Conservation (phyloP, 2,113 vertebrate species). For the human region DNA sequence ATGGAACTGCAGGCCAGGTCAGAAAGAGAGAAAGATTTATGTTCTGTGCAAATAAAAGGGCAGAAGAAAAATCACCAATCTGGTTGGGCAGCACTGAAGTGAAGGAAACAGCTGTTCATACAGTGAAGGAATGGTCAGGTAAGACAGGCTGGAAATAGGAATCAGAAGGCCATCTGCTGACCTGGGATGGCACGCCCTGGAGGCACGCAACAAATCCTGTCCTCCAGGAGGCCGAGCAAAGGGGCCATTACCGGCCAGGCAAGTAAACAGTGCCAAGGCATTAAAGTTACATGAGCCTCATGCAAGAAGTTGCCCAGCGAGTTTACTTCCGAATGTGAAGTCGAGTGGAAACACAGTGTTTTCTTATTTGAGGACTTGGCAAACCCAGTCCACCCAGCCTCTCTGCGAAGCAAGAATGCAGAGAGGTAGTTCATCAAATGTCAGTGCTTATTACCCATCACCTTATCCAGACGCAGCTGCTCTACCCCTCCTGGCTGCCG, state of each 20-base stretch:
- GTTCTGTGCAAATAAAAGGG: constrained; percentile 93
- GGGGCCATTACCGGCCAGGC: constrained; percentile 83
- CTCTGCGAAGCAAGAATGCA: constrained; percentile 11
- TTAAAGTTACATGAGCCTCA: constrained; percentile 86
- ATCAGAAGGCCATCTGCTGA: constrained; percentile 98
- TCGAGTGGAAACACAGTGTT: constrained; percentile 21
- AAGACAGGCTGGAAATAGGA: constrained; percentile 94
- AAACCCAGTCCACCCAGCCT: not conserved
- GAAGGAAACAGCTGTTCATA: constrained; percentile 97
- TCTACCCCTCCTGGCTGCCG: not conserved
- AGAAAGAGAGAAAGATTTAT: constrained; percentile 94
- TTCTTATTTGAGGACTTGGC: constrained; percentile 62
- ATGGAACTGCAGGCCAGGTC: constrained; percentile 93
- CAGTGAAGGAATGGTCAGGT: constrained; percentile 95
- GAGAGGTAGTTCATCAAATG: not conserved
- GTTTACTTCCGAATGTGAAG: constrained; percentile 60
- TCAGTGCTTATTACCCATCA: not conserved
- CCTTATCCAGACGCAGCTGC: not conserved
- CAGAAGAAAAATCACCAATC: constrained; percentile 95
- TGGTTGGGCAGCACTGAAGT: constrained; percentile 91
- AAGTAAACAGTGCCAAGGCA: constrained; percentile 85
- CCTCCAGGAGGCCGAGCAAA: constrained; percentile 91
- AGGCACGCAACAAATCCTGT: constrained; percentile 91
- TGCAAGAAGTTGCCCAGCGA: constrained; percentile 66
- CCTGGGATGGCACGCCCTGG: constrained; percentile 92